Percentiles rank a stretch among this genome's conserved stretches.
These are phyloP conservation scores for Amphibalanus amphitrite DNA, from an alignment of 1,140 invertebrate genomes.

Conservation along the genomic window DNA sequence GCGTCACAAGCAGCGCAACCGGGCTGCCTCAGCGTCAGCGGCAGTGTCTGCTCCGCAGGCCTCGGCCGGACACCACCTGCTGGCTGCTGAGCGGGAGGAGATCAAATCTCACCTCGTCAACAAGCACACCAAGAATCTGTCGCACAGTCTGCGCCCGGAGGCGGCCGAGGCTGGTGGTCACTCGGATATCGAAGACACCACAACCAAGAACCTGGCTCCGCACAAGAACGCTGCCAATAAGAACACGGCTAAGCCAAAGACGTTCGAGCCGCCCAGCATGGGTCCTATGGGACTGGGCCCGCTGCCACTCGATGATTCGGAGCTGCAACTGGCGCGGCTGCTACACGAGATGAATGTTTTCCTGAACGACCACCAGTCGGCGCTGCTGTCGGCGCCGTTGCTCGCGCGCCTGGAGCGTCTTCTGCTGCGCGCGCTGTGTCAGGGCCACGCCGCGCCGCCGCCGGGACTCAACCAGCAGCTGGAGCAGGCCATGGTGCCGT, in stretches of 20 bases:
- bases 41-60: too few species aligned
- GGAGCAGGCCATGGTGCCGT: conserved; percentile 5
- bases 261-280: too few species aligned
- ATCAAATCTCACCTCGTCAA: neutral
- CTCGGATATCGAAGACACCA: too few species aligned
- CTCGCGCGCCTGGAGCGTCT: conserved; percentile 6
- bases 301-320: neutral
- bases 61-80: conserved; percentile 1
- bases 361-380: conserved; percentile 2
- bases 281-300: too few species aligned
- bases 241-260: neutral
- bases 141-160: conserved; percentile 1
- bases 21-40: conserved; percentile 4
- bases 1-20: neutral
- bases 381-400: conserved; percentile 1
- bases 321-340: neutral
- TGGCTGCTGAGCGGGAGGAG: conserved; percentile 8
- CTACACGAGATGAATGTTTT: conserved; percentile 9
- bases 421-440: conserved; percentile 5
- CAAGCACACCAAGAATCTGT: neutral
- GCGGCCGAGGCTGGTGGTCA: too few species aligned
- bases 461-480: too few species aligned
- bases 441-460: neutral
- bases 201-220: too few species aligned
- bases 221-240: too few species aligned